Evolutionary conservation across 2,888 invertebrate species (phyloP), one percentile per base, ranked within the genome.

Genomic region (Drosophila yooni): DNA sequence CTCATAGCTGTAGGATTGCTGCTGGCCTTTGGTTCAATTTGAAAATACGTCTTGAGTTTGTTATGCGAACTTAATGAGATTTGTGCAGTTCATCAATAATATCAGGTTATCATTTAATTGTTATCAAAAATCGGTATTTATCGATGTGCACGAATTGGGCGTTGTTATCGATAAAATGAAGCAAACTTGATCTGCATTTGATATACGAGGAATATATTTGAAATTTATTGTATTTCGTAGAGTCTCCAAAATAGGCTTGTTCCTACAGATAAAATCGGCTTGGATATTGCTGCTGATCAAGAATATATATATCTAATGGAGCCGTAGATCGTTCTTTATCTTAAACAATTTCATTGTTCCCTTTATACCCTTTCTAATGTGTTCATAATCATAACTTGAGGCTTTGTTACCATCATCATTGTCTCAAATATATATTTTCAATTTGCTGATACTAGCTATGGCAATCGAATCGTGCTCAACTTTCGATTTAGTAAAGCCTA

Each of bases 141-240:
- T 46, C 6, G 13, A 21, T 13, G 0, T 25, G 46, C 7, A 0
- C 3, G 1, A 46, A 21, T 1, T 1, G 2, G 0, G 3, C 7
- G 7, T 15, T 0, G 15, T 2, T 46, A 8, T 46, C 25, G 8
- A 8, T 46, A 0, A 15, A 46, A 15, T 15, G 1, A 46, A 0
- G 15, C 25, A 46, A 46, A 4, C 8, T 25, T 25, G 25, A 46
- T 15, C 8, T 15, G 25, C 8, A 7, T 15, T 46, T 46, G 15
- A 8, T 25, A 8, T 15, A 15, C 8, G 15, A 46, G 5, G 25
- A 25, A 46, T 8, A 15, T 1, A 15, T 8, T 15, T 15, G 0
- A 15, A 15, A 10, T 46, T 46, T 1, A 15, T 25, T 18, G 15
- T 4, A 46, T 15, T 3, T 7, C 1, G 0, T 25, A 25, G 7